Evolutionary conservation across 2,113 vertebrate genomes (phyloP).

Genomic region (Strix aluco): DNA sequence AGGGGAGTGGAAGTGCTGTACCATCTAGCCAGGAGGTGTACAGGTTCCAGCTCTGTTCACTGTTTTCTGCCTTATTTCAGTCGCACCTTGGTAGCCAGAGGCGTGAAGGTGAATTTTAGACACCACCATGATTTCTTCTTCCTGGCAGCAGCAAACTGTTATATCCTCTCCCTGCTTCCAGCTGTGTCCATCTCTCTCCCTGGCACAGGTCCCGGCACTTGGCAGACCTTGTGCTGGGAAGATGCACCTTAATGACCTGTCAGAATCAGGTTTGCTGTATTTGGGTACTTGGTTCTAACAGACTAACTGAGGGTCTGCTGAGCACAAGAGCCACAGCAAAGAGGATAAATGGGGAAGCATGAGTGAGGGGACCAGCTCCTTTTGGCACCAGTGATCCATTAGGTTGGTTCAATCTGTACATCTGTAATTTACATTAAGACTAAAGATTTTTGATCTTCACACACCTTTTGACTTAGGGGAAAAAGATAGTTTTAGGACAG

Average conservation of each 20-base stretch:
- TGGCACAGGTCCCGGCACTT: not conserved
- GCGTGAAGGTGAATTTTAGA: not conserved
- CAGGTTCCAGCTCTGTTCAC: not conserved
- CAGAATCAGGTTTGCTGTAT: not conserved
- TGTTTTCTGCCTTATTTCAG: not conserved
- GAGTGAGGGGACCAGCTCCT: not conserved
- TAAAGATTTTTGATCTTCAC: not conserved
- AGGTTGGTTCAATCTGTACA: not conserved
- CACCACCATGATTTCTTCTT: accelerated
- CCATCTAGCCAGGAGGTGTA: not conserved
- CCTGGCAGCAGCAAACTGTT: not conserved
- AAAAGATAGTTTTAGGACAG: not conserved
- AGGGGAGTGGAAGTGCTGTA: not conserved
- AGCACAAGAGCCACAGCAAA: not conserved
- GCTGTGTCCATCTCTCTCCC: not conserved
- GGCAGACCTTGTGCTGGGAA: not conserved
- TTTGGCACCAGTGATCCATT: not conserved
- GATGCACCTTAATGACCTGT: not conserved
- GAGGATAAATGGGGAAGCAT: not conserved
- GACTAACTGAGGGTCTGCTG: not conserved
- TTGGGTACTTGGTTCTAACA: not conserved
- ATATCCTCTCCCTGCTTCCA: not conserved
- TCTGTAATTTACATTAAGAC: not conserved
- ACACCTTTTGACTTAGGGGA: not conserved
- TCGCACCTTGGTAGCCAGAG: not conserved